Percentiles rank a stretch among this genome's conserved stretches.
phyloP scores from a whole-genome alignment of 2,113 vertebrate species.

The Chascanopsetta lugubris region DNA sequence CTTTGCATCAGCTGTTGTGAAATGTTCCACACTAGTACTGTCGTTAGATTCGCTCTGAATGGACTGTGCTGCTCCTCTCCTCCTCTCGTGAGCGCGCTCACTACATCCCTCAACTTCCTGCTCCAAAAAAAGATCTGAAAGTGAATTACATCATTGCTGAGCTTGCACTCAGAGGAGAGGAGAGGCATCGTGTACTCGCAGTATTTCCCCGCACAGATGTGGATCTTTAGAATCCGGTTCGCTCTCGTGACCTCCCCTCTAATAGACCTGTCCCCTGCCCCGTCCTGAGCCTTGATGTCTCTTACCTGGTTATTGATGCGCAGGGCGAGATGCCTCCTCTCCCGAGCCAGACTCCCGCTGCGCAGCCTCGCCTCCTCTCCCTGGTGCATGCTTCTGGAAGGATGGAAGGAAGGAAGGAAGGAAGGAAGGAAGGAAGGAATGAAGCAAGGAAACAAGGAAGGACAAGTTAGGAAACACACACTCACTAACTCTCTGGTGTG shows the following conservation, averaged over 20 bases:
- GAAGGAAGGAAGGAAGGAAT: too few species aligned
- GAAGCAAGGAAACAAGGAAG: too few species aligned
- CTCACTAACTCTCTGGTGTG: constrained; percentile 31
- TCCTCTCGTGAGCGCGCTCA: background rate
- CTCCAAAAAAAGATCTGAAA: constrained; percentile 25
- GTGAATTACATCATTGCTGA: constrained; percentile 64
- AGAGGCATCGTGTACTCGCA: background rate
- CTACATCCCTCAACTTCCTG: constrained; percentile 36
- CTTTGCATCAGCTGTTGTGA: background rate
- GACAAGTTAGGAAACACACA: constrained; percentile 63
- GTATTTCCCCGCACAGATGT: background rate
- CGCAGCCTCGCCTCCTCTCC: constrained; percentile 75
- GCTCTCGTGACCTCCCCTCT: background rate
- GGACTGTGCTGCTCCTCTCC: background rate
- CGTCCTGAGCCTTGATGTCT: background rate
- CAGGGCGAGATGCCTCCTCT: constrained; percentile 78
- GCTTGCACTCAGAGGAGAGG: background rate
- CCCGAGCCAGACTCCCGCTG: constrained; percentile 67
- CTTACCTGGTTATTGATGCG: constrained; percentile 79
- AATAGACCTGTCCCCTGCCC: background rate
- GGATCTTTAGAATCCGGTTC: background rate
- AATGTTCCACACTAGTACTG: background rate
- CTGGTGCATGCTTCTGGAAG: constrained; percentile 73
- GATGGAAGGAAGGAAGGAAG: too few species aligned
- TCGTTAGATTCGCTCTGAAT: background rate